Evolutionary conservation across 2,888 invertebrate species (phyloP), one percentile per base, ranked within the genome.

Genomic region (Myathropa florea): DNA sequence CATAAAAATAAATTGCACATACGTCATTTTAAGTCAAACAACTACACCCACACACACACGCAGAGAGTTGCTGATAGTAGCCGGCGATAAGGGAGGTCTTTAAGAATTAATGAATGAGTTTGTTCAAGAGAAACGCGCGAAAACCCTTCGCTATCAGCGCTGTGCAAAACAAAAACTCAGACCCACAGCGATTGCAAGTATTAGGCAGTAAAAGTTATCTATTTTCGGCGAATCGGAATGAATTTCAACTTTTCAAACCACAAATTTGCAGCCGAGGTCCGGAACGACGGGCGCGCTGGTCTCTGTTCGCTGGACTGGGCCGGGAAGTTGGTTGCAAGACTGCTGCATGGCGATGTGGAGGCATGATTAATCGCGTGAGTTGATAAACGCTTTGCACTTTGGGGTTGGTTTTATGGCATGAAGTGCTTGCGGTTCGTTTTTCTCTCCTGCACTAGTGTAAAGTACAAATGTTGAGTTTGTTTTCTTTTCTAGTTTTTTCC

Each of bases 91-190:
- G 46, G 18, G n/a, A 65, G 46, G 46, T 18, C n/a, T 24, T 26
- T 14, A n/a, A 46, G 24, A 14, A n/a, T 28, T 65, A 18, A 65
- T 65, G 46, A 65, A 65, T 26, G 65, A 53, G 65, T 28, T 28
- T 9, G 46, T 65, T 39, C 46, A 18, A 12, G 12, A 57, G 18
- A 57, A 68, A 30, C 33, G 33, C 23, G 55, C 67, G 57, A 57
- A 55, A 30, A 57, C 21, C 57, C 57, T 46, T 30, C 46, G 28
- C 57, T 68, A 68, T 68, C 68, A 68, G 18, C 46, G 46, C 18
- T 7, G 7, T 3, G 0, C 46, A 46, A 46, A 46, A 46, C 46
- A 46, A 46, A 46, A 46, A 18, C 46, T 7, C 46, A 46, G 18
- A 46, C 46, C 46, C 7, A 46, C 18, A 46, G 18, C 18, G 46